A percentile compares a stretch with the other conserved stretches of the same genome.
Conservation (phyloP, 2,797 vertebrate genomes). For the Cottoperca gobio region DNA sequence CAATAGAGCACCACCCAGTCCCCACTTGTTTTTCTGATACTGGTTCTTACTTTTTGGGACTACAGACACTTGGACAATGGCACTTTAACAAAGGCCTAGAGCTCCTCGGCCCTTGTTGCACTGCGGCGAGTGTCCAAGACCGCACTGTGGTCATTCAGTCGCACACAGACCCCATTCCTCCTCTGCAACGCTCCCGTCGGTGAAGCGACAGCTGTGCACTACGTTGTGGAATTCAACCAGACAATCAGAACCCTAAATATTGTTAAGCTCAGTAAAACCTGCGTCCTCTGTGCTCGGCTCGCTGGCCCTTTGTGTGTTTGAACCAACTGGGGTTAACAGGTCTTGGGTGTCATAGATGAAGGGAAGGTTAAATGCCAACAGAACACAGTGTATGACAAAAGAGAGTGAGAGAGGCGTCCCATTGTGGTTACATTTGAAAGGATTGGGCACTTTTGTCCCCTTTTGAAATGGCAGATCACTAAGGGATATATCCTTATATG, state of each 20-base stretch:
- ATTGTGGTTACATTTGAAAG: conserved; percentile 73
- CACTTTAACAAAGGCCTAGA: conserved; percentile 61
- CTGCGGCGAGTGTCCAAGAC: conserved; percentile 46
- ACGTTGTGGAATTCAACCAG: conserved; percentile 69
- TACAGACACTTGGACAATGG: background rate
- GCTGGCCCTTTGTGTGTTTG: conserved; percentile 61
- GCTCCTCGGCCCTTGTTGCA: conserved; percentile 54
- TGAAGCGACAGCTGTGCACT: conserved; percentile 63
- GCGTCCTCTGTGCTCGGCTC: conserved; percentile 42
- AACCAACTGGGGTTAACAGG: conserved; percentile 69
- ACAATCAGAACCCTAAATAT: conserved; percentile 69
- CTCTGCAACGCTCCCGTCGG: conserved; percentile 2
- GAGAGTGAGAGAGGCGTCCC: conserved; percentile 62
- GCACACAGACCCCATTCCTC: conserved; percentile 26
- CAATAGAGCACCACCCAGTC: background rate
- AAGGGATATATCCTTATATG: conserved; percentile 69
- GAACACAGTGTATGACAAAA: conserved; percentile 70
- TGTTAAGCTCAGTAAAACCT: conserved; percentile 60
- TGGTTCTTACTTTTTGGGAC: conserved; percentile 26
- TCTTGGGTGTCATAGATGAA: conserved; percentile 73
- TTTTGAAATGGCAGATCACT: conserved; percentile 74
- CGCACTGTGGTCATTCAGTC: conserved; percentile 57
- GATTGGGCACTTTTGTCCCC: conserved; percentile 73
- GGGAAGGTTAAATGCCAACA: conserved; percentile 65
- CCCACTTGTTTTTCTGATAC: conserved; percentile 26